A percentile compares a stretch with the other conserved stretches of the same genome.
These are phyloP conservation scores for Dryomyza anilis DNA, from an alignment of 2,888 invertebrate genomes.

Conservation along the genomic window DNA sequence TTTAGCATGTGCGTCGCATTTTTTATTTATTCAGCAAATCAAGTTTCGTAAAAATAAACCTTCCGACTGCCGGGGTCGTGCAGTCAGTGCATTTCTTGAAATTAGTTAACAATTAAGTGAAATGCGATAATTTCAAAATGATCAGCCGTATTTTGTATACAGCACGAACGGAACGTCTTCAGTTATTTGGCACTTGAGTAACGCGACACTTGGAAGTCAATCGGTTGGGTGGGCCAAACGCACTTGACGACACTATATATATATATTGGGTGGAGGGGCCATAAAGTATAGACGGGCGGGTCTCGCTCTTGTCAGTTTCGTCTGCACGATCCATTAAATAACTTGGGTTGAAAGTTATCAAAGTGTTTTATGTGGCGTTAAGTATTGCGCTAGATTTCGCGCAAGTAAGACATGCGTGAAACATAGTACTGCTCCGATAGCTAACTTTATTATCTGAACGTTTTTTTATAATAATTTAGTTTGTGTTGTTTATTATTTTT, in stretches of 20 bases:
- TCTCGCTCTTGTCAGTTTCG: neutral
- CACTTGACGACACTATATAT: neutral
- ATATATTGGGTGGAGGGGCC: neutral
- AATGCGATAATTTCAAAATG: neutral
- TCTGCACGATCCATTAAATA: too few species aligned
- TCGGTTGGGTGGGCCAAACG: neutral
- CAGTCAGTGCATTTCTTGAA: neutral
- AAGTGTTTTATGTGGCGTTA: neutral
- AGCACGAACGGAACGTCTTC: neutral
- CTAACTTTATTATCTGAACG: too few species aligned
- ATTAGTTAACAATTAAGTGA: conserved; percentile 4
- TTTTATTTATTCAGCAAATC: too few species aligned
- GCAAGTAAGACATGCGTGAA: neutral
- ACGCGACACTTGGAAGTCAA: neutral
- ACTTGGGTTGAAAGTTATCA: neutral
- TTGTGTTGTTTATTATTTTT: too few species aligned
- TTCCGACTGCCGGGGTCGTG: conserved; percentile 1
- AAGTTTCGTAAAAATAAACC: too few species aligned
- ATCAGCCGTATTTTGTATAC: neutral
- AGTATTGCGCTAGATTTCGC: neutral
- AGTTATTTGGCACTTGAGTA: neutral
- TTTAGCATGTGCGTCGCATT: too few species aligned
- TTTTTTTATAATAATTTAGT: too few species aligned
- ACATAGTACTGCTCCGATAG: neutral
- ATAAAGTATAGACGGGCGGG: neutral